A percentile compares a stretch with the other conserved stretches of the same genome.
Conservation (phyloP, 2,888 invertebrate genomes). For the Mystacides longicornis region DNA sequence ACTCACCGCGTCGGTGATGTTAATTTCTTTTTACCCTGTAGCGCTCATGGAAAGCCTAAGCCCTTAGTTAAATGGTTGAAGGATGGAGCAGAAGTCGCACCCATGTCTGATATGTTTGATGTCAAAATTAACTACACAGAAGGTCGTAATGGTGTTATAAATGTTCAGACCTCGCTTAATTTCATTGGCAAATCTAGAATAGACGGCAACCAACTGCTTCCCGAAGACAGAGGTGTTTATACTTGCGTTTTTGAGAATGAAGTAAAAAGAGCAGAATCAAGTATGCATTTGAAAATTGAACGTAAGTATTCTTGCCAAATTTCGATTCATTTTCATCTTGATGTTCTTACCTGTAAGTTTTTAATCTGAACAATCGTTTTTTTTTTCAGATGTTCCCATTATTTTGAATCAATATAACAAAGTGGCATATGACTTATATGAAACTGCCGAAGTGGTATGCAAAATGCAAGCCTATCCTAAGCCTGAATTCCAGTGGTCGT, state of each 20-base stretch:
- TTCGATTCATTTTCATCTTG: not conserved
- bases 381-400: slow-evolving; percentile 68
- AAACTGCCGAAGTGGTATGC: slow-evolving; percentile 81
- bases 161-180: slow-evolving; percentile 73
- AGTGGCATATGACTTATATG: slow-evolving; percentile 79
- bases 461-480: slow-evolving; percentile 87
- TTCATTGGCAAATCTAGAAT: slow-evolving; percentile 76
- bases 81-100: slow-evolving; percentile 71
- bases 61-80: slow-evolving; percentile 82
- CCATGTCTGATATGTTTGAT: slow-evolving; percentile 71
- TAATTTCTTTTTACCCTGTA: slow-evolving; percentile 73
- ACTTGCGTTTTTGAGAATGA: slow-evolving; percentile 85
- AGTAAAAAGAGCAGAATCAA: slow-evolving; percentile 79
- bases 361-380: no score
- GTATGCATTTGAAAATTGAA: slow-evolving; percentile 86
- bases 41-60: slow-evolving; percentile 81
- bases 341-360: no score
- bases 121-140: slow-evolving; percentile 72
- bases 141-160: slow-evolving; percentile 70
- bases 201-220: slow-evolving; percentile 66
- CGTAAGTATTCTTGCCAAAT: slow-evolving; percentile 50
- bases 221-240: slow-evolving; percentile 80
- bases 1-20: slow-evolving; percentile 72
- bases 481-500: slow-evolving; percentile 90
- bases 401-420: slow-evolving; percentile 78